A percentile compares a stretch with the other conserved stretches of the same genome.
Conservation (phyloP, 2,113 vertebrate genomes). For the Centropus bengalensis region DNA sequence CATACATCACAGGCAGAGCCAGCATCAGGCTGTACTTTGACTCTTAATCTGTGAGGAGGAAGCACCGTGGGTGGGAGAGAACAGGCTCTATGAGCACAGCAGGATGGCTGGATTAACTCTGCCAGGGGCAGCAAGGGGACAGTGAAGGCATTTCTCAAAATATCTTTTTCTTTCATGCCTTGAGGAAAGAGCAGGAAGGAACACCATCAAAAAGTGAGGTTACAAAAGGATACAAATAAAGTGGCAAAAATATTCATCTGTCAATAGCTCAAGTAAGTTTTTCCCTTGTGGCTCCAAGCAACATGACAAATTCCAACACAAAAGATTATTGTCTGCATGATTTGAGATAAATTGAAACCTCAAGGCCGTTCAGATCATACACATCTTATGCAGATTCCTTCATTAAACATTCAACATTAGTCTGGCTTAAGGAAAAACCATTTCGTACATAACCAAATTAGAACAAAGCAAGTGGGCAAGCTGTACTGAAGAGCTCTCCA, state of each 20-base stretch:
- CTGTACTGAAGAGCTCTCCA: constrained; percentile 5
- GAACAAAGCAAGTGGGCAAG: constrained; percentile 39
- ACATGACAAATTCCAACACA: background rate
- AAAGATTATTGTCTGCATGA: background rate
- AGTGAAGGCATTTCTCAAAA: constrained; percentile 59
- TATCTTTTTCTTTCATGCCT: constrained; percentile 52
- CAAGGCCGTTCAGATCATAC: background rate
- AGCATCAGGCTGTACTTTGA: constrained; percentile 63
- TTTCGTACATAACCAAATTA: constrained; percentile 27
- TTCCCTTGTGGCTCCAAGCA: background rate
- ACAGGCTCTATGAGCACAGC: constrained; percentile 57
- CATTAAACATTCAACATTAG: constrained; percentile 42
- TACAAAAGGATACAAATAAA: constrained; percentile 41
- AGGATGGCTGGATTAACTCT: constrained; percentile 44
- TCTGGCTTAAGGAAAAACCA: constrained; percentile 24
- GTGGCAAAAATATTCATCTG: background rate
- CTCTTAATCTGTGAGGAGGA: constrained; percentile 68
- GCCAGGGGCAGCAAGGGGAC: constrained; percentile 44
- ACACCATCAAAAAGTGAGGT: constrained; percentile 35
- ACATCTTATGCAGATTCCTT: constrained; percentile 15
- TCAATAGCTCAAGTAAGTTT: constrained; percentile 7
- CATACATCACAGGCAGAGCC: constrained; percentile 21
- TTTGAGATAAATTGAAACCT: constrained; percentile 4
- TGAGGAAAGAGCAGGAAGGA: constrained; percentile 58
- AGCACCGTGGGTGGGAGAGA: constrained; percentile 8